phyloP scores from a whole-genome alignment of 2,888 invertebrate species.

The Melieria picta region DNA sequence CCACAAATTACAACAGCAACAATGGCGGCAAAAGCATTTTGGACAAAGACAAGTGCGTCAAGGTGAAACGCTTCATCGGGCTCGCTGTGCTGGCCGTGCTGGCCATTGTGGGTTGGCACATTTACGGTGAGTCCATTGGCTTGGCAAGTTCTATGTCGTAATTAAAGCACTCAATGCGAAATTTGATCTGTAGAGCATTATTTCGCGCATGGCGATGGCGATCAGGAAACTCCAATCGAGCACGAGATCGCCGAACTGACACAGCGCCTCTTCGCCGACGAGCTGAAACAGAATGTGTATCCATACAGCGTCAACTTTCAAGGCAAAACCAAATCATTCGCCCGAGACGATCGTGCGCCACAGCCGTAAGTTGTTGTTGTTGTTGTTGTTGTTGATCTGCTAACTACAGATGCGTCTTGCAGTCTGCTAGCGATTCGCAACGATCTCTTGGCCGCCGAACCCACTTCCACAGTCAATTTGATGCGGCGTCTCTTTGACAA shows the following conservation, averaged over 20 bases:
- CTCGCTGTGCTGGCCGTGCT: slow-evolving; percentile 49
- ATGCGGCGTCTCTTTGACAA: slow-evolving; percentile 56
- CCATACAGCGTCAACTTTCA: slow-evolving; percentile 55
- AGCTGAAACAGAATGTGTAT: slow-evolving; percentile 48
- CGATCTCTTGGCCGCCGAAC: slow-evolving; percentile 46
- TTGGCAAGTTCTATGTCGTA: background rate
- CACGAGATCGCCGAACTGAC: slow-evolving; percentile 49
- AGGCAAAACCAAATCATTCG: slow-evolving; percentile 51
- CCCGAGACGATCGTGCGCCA: slow-evolving; percentile 54
- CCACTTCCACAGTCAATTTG: slow-evolving; percentile 51
- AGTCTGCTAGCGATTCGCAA: slow-evolving; percentile 54
- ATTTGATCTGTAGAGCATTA: slow-evolving; percentile 1
- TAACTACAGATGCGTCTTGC: background rate
- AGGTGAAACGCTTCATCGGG: slow-evolving; percentile 52
- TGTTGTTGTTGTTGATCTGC: slow-evolving; percentile 1
- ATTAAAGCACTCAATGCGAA: background rate
- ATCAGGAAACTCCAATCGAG: slow-evolving; percentile 36
- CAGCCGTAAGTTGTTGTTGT: slow-evolving; percentile 49
- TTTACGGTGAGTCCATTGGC: slow-evolving; percentile 50
- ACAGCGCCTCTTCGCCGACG: slow-evolving; percentile 50
- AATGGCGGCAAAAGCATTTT: background rate
- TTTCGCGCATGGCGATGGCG: slow-evolving; percentile 17
- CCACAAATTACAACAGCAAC: slow-evolving; percentile 3
- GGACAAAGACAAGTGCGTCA: slow-evolving; percentile 25
- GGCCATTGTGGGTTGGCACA: slow-evolving; percentile 56